phyloP scores from a whole-genome alignment of 1,140 invertebrate species.

The Tigriopus japonicus region DNA sequence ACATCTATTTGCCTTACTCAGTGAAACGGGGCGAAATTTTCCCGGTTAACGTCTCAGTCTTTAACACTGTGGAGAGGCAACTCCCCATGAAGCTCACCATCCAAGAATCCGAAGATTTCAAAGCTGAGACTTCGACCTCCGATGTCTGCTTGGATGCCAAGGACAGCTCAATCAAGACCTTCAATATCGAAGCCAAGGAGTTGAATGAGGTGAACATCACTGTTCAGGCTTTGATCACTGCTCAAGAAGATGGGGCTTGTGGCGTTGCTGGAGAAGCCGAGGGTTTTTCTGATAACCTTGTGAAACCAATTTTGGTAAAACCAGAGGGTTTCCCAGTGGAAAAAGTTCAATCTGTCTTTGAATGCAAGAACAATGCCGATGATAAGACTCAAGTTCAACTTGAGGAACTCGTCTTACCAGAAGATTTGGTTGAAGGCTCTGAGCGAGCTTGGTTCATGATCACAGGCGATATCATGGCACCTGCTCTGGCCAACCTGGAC shows the following conservation, averaged over 20 bases:
- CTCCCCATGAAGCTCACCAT: constrained; percentile 35
- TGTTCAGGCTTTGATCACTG: constrained; percentile 30
- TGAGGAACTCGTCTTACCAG: constrained; percentile 14
- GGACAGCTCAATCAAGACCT: constrained; percentile 30
- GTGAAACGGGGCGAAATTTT: constrained; percentile 46
- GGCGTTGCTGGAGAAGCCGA: constrained; percentile 26
- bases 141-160: constrained; percentile 27
- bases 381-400: background rate
- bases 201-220: constrained; percentile 38
- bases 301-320: constrained; percentile 36
- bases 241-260: constrained; percentile 27
- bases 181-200: constrained; percentile 29
- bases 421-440: constrained; percentile 32
- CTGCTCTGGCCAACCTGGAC: constrained; percentile 38
- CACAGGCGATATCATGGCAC: constrained; percentile 39
- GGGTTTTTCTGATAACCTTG: constrained; percentile 33
- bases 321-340: constrained; percentile 40
- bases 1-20: constrained; percentile 45
- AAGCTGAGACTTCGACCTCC: constrained; percentile 15
- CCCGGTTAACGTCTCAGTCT: constrained; percentile 43
- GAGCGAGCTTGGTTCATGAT: constrained; percentile 36
- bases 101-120: constrained; percentile 10
- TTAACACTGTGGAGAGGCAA: constrained; percentile 45
- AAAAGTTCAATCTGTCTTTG: constrained; percentile 34
- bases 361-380: constrained; percentile 25